Evolutionary conservation across 2,113 vertebrate genomes (phyloP), one percentile per base, ranked within the genome.

Genomic region (Puntigrus tetrazona): DNA sequence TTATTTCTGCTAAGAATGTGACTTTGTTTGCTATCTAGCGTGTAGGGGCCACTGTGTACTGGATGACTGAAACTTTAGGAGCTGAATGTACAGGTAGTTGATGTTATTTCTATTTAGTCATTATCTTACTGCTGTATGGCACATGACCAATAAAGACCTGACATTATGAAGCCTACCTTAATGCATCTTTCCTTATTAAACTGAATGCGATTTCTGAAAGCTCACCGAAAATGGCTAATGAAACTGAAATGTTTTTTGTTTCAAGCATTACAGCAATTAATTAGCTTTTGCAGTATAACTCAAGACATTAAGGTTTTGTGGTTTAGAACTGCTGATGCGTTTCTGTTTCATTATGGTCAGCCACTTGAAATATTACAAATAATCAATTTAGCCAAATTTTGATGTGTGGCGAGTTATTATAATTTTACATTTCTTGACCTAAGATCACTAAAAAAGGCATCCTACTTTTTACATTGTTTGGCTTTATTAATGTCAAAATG

Each of bases 101-200:
- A 91, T 87, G 88, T 92, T 88, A 88, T 91, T 86, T 88, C 88
- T 89, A 91, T 86, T 90, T 90, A 91, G 86, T 90, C 75, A 82
- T 79, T 86, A 90, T 84, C 80, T 81, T 91, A 92, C 87, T 91
- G 89, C 90, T 92, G 90, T 94, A 87, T 90, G 93, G 92, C 92
- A 91, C 92, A 89, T 88, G 89, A 90, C 90, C 83, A 95, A 95
- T 95, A 95, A 95, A 95, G 80, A 91, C 88, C 92, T 91, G 88
- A 91, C 87, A 86, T 91, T 85, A 92, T n/a, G 72, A 84, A 88
- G 79, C 87, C 84, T 69, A 80, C 7, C 16, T 76, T 20, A 22
- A 20, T 74, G 87, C 3, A 14, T 45, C 20, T 84, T 36, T 88
- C 11, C 82, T 82, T 87, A 13, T 84, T 89, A 85, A 43, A 70